These are phyloP conservation scores for Pogonognathellus flavescens DNA, from an alignment of 1,140 invertebrate species.

Conservation along the genomic window DNA sequence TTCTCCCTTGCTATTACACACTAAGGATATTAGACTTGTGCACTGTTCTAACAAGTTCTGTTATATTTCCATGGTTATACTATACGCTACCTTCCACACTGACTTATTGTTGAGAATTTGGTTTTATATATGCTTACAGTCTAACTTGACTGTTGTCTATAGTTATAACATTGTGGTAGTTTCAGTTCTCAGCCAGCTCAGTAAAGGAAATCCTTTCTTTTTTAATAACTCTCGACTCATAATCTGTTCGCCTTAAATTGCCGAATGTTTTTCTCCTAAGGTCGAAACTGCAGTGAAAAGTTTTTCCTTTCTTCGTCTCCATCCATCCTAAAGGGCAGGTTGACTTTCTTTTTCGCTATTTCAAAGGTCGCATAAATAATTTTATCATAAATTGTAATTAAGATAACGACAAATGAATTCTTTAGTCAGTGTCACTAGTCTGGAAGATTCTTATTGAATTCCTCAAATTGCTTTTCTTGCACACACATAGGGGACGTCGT, in stretches of 20 bases:
- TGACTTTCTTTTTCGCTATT: constrained; percentile 2
- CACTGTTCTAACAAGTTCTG: too few relatives aligned
- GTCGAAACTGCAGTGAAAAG: constrained; percentile 10
- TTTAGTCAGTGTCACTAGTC: not conserved
- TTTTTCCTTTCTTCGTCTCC: constrained; percentile 19
- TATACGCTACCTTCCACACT: too few relatives aligned
- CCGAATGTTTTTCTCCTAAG: constrained; percentile 22
- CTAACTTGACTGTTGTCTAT: too few relatives aligned
- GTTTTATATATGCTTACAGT: too few relatives aligned
- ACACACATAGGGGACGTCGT: not conserved
- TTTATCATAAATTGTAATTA: constrained; percentile 47
- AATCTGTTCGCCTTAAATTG: constrained; percentile 29
- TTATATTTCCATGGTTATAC: too few relatives aligned
- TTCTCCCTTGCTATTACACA: not conserved
- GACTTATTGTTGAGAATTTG: too few relatives aligned
- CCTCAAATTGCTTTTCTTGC: not conserved
- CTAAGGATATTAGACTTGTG: too few relatives aligned
- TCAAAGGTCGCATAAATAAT: constrained; percentile 14
- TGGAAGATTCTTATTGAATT: constrained; percentile 4
- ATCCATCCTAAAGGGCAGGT: not conserved
- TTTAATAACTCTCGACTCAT: constrained; percentile 47
- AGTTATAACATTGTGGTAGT: not conserved
- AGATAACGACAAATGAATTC: constrained; percentile 13
- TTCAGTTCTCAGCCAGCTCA: not conserved
- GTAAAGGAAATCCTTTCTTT: constrained; percentile 19